Conservation (phyloP, 2,888 invertebrate species). For the Alcis repandata region DNA sequence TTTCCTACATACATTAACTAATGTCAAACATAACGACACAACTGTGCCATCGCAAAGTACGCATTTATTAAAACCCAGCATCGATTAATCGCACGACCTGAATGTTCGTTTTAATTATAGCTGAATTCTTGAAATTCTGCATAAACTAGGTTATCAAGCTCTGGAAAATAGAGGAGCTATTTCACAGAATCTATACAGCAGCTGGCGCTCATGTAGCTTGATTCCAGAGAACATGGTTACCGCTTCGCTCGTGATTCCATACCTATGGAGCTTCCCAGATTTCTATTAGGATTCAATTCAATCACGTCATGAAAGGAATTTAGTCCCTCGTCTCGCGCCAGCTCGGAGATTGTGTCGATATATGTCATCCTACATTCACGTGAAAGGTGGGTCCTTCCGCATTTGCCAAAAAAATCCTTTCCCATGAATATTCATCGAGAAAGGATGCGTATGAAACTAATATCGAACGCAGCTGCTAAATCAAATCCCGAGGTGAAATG, state of each 20-base stretch:
- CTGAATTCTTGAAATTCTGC: conserved; percentile 16
- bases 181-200: conserved; percentile 14
- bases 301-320: conserved; percentile 9
- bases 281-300: conserved; percentile 9
- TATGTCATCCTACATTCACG: conserved; percentile 9
- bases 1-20: conserved; percentile 2
- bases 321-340: conserved; percentile 3
- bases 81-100: conserved; percentile 30
- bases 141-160: conserved; percentile 25
- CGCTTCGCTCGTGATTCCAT: not conserved
- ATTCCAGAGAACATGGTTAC: conserved; percentile 6
- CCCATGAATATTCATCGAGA: conserved; percentile 31
- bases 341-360: conserved; percentile 18
- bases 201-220: not conserved
- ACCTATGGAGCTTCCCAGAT: not conserved
- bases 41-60: conserved; percentile 12
- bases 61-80: conserved; percentile 21
- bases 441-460: conserved; percentile 38
- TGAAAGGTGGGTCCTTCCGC: conserved; percentile 22
- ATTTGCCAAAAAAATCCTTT: conserved; percentile 31
- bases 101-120: conserved; percentile 31
- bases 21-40: conserved; percentile 23
- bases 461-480: conserved; percentile 43
- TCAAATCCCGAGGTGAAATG: conserved; percentile 60
- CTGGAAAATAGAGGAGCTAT: conserved; percentile 1